phyloP scores from a whole-genome alignment of 2,113 vertebrate genomes.

The Panthera leo region DNA sequence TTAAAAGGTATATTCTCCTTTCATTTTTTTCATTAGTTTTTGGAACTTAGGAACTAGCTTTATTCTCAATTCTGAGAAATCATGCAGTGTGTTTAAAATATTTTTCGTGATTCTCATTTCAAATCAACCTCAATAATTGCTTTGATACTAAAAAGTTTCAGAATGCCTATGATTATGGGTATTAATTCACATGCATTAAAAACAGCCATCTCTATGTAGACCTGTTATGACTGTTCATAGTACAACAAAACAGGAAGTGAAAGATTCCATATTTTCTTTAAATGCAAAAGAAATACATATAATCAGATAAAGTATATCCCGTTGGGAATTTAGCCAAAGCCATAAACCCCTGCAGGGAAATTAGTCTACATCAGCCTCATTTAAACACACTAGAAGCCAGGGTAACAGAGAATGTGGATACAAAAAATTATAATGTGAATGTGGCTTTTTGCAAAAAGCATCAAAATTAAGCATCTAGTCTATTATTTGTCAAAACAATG shows the following conservation, averaged over 20 bases:
- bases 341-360: conserved; percentile 8
- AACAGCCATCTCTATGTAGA: neutral
- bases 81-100: neutral
- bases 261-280: conserved; percentile 25
- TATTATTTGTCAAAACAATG: neutral
- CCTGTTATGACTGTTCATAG: neutral
- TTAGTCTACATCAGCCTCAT: neutral
- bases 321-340: conserved; percentile 25
- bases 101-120: conserved; percentile 10
- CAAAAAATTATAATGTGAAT: conserved; percentile 10
- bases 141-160: neutral
- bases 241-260: conserved; percentile 14
- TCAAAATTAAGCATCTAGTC: conserved; percentile 22
- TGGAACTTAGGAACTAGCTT: neutral
- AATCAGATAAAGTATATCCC: conserved; percentile 19
- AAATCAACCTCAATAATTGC: conserved; percentile 5
- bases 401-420: neutral
- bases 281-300: conserved; percentile 40
- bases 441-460: neutral
- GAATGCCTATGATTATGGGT: neutral
- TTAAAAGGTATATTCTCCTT: neutral
- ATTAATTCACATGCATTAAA: neutral
- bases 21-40: neutral
- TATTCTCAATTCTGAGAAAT: conserved; percentile 30
- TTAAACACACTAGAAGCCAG: neutral